phyloP scores from a whole-genome alignment of 2,113 vertebrate genomes.

The Ctenomys sociabilis region DNA sequence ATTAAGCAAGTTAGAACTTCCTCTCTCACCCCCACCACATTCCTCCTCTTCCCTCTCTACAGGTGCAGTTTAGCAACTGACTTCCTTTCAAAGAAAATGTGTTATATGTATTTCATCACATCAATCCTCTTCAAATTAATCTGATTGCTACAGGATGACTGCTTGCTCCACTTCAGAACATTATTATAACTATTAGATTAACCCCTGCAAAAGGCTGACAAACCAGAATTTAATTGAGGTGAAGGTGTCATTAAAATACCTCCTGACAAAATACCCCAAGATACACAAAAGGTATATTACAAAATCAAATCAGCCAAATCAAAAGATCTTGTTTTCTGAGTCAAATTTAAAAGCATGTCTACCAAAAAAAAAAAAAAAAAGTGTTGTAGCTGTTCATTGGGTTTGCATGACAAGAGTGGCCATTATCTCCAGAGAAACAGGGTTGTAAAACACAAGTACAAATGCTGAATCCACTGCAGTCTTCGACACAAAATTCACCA shows the following conservation, averaged over 20 bases:
- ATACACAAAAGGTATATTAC: not conserved
- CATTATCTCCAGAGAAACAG: slow-evolving; percentile 76
- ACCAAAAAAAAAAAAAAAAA: slow-evolving; percentile 39
- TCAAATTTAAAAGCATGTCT: slow-evolving; percentile 49
- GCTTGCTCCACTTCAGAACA: not conserved
- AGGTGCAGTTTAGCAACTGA: not conserved
- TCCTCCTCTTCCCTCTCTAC: not conserved
- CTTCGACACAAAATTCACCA: slow-evolving; percentile 60
- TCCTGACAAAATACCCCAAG: slow-evolving; percentile 40
- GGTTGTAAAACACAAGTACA: slow-evolving; percentile 58
- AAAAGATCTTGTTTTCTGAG: slow-evolving; percentile 11
- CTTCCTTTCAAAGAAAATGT: slow-evolving; percentile 42
- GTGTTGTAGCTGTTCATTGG: not conserved
- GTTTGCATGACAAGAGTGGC: slow-evolving; percentile 36
- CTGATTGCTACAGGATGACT: not conserved
- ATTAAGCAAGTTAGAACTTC: not conserved
- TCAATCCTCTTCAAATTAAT: slow-evolving; percentile 52
- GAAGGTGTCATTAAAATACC: slow-evolving; percentile 35
- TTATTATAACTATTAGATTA: slow-evolving; percentile 57
- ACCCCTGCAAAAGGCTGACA: slow-evolving; percentile 48
- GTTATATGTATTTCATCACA: not conserved
- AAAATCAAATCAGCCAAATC: slow-evolving; percentile 41
- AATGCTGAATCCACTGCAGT: slow-evolving; percentile 57
- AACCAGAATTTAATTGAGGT: not conserved
- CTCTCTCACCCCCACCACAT: not conserved